Percentiles rank a stretch among this genome's conserved stretches.
phyloP scores from a whole-genome alignment of 2,888 invertebrate species.

The Agelastica alni region DNA sequence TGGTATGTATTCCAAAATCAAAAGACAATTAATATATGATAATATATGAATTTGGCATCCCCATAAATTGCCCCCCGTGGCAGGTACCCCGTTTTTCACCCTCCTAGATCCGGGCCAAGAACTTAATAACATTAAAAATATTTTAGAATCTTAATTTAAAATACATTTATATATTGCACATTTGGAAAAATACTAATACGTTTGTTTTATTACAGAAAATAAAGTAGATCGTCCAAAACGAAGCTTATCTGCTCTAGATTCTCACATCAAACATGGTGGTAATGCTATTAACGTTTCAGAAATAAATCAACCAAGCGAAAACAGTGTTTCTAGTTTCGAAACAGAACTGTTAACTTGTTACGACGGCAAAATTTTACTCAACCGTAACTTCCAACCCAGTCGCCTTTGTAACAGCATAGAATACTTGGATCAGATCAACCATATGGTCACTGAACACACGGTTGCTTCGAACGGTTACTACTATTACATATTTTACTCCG shows the following conservation, averaged over 20 bases:
- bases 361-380: slow-evolving; percentile 73
- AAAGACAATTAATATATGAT: too few relatives aligned
- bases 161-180: too few relatives aligned
- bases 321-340: slow-evolving; percentile 84
- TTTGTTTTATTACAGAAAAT: slow-evolving; percentile 16
- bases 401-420: slow-evolving; percentile 69
- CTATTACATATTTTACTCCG: slow-evolving; percentile 88
- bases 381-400: slow-evolving; percentile 72
- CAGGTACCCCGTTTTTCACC: too few relatives aligned
- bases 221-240: slow-evolving; percentile 29
- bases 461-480: slow-evolving; percentile 80
- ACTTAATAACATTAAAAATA: too few relatives aligned
- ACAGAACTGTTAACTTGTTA: slow-evolving; percentile 76
- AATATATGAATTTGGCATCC: too few relatives aligned
- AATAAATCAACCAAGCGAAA: slow-evolving; percentile 62
- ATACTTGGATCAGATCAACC: slow-evolving; percentile 70
- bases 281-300: slow-evolving; percentile 66
- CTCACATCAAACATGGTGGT: slow-evolving; percentile 77
- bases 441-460: slow-evolving; percentile 72
- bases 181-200: too few relatives aligned
- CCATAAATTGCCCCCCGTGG: too few relatives aligned
- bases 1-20: too few relatives aligned
- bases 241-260: slow-evolving; percentile 60
- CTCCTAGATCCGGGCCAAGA: too few relatives aligned
- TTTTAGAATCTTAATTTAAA: too few relatives aligned